Evolutionary conservation across 30 jellyfish, hydroid and myxozoan genomes (phyloP).

Genomic region (Rhopilema esculentum): DNA sequence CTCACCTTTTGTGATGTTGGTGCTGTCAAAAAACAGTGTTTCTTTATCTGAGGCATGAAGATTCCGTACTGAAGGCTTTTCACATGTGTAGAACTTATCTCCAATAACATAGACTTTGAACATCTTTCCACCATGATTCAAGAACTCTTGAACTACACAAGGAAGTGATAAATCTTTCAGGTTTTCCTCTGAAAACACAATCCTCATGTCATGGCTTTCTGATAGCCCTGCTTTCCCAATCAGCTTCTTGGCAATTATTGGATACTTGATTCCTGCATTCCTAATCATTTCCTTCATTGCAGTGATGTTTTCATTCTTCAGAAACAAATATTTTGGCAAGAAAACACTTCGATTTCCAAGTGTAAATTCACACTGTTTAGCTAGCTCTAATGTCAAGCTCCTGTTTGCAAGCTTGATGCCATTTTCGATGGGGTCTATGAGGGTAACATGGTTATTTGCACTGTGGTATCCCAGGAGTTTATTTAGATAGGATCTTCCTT

Average conservation of each 20-base stretch:
- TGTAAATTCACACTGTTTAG: conserved; percentile 80
- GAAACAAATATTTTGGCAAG: conserved; percentile 82
- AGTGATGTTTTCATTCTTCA: conserved; percentile 16
- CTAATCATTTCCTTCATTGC: conserved; percentile 37
- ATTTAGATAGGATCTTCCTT: conserved; percentile 69
- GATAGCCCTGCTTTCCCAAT: conserved; percentile 77
- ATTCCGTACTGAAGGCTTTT: conserved; percentile 92
- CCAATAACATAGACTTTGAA: conserved; percentile 91
- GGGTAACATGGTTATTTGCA: conserved; percentile 16
- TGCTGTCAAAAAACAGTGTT: conserved; percentile 85
- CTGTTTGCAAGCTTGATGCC: conserved; percentile 89
- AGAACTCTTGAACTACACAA: conserved; percentile 93
- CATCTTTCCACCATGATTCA: conserved; percentile 95
- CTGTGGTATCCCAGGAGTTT: conserved; percentile 62
- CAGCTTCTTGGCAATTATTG: conserved; percentile 83
- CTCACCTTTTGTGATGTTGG: conserved; percentile 85
- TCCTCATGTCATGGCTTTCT: conserved; percentile 92
- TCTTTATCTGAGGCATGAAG: conserved; percentile 72
- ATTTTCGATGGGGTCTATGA: conserved; percentile 87
- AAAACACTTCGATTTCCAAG: conserved; percentile 81
- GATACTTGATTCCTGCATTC: conserved; percentile 61
- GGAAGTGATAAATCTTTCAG: conserved; percentile 76
- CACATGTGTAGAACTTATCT: conserved; percentile 80
- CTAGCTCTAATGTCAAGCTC: conserved; percentile 64
- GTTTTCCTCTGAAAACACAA: conserved; percentile 79